Base-by-base conservation (phyloP, 2,113 vertebrate genomes). In the Mola mola region DNA sequence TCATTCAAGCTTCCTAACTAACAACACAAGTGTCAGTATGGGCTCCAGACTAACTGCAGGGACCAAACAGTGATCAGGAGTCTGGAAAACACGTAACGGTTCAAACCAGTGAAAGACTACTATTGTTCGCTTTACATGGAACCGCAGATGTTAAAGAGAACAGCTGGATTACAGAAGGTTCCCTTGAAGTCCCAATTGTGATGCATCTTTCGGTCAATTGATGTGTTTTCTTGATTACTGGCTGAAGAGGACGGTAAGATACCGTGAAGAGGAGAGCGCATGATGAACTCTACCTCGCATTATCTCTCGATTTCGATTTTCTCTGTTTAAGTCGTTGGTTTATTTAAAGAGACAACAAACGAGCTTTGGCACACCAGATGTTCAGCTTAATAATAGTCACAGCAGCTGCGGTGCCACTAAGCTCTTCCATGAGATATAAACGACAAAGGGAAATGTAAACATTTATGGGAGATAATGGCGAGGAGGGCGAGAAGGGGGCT, bases 361-460 rank as follows among this genome's bases (percentile, higher is more conserved):
- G 33, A 55, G 43, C 46, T 82, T 80, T 82, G 72, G 78, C 78
- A 87, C 68, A 66, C 61, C 75, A 74, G 65, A 70, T 49, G 69
- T 64, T 76, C 63, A 47, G 40, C 58, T 70, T 52, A 66, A 62
- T 46, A 17, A 69, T 4, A 44, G 42, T 1, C 16, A 36, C 11
- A 50, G 63, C 66, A 53, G 49, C 56, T 43, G 64, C 25, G 1
- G 71, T 31, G 38, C 41, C 62, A 21, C 55, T 40, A 53, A 67
- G 29, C 68, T 74, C 53, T 19, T 59, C 28, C 62, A 52, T 37
- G 44, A 82, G 49, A 72, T 43, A 55, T 11, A 46, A 72, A 43
- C 20, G 6, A 72, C 47, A 49, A 19, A 58, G 20, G 37, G 50
- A 46, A 73, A 67, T 1, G 24, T 15, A 51, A 66, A 53, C 20